Evolutionary conservation across 2,888 invertebrate species (phyloP), one percentile per base, ranked within the genome.

Genomic region (Brachyopa scutellaris): DNA sequence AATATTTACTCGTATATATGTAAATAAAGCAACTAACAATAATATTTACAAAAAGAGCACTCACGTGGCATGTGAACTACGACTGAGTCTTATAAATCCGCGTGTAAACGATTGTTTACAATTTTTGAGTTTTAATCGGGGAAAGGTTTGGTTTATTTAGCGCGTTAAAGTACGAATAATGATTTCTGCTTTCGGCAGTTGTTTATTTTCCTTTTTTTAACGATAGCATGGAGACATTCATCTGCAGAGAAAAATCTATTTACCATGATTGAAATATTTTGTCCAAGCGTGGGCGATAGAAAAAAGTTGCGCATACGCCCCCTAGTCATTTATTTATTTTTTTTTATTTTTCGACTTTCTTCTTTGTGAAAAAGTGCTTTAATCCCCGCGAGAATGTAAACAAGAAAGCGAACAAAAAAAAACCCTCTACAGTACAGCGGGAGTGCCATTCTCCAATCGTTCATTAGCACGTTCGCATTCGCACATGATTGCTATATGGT

Each of bases 381-480:
- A n/a, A 11, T 15, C 31, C 21, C 29, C 17, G 23, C n/a, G 2
- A 36, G 31, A 55, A 69, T 23, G 9, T 53, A 76, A 53, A 72
- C 72, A 72, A 49, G 17, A 76, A 47, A 62, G 55, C 55, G 47
- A 38, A 53, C 40, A 7, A 61, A 69, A 64, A n/a, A 61, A 53
- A 29, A 8, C 21, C 26, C 21, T 38, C 23, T 17, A 29, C 15
- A 61, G 5, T 26, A 53, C 15, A 29, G 19, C 17, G 13, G 19
- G 59, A 72, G 42, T 59, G 59, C 74, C 79, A 79, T 79, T 80
- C 49, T 69, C 40, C 36, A 62, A 55, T 62, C 67, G 67, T 62
- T 62, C 45, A 69, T 62, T 70, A 64, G 53, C 69, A 77, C 77
- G 69, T 69, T 62, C 72, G 70, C 72, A 57, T 66, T 72, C 59